phyloP scores from a whole-genome alignment of 2,888 invertebrate genomes.

The Acrobasis repandana region DNA sequence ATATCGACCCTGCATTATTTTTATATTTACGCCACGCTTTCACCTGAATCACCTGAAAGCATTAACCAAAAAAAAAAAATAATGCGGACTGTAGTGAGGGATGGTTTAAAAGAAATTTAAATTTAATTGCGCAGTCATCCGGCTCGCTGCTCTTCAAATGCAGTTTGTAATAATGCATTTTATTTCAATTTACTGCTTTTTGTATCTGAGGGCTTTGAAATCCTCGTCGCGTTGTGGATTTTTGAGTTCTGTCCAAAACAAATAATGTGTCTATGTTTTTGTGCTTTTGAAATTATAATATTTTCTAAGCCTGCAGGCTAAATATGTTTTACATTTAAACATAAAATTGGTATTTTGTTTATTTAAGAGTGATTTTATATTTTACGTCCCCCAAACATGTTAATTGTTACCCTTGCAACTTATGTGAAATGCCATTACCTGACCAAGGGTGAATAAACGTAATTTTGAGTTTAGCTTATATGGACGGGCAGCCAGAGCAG shows the following conservation, averaged over 20 bases:
- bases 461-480: no score
- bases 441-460: no score
- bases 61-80: not conserved
- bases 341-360: no score
- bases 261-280: not conserved
- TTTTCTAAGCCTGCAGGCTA: no score
- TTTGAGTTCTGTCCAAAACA: not conserved
- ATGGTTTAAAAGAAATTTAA: slow-evolving; percentile 36
- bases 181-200: slow-evolving; percentile 27
- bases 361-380: no score
- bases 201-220: slow-evolving; percentile 11
- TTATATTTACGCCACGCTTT: not conserved
- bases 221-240: not conserved
- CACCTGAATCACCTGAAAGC: not conserved
- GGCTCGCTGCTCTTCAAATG: slow-evolving; percentile 8
- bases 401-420: no score
- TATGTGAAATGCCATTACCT: no score
- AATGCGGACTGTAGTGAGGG: not conserved
- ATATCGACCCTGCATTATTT: not conserved
- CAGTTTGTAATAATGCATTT: slow-evolving; percentile 29
- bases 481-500: no score
- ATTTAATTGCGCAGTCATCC: slow-evolving; percentile 33
- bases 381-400: no score
- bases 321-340: no score
- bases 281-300: no score